A percentile compares a stretch with the other conserved stretches of the same genome.
phyloP scores from a whole-genome alignment of 1,140 invertebrate genomes.

The Augochlora pura region DNA sequence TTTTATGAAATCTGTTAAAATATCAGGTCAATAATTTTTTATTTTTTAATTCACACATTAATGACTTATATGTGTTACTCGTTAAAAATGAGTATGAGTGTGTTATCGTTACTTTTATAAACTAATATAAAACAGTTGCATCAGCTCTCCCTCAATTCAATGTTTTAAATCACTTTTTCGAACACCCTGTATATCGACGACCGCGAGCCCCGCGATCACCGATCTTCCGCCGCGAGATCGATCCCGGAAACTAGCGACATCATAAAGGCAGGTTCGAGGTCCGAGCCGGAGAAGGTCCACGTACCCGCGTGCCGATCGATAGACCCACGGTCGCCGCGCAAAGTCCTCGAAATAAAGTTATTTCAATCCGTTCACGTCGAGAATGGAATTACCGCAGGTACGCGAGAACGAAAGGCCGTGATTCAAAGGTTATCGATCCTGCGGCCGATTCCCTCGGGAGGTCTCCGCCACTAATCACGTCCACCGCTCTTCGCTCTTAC shows the following conservation, averaged over 20 bases:
- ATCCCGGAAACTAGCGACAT: neutral
- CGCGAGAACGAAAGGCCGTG: constrained; percentile 17
- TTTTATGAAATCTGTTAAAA: no score
- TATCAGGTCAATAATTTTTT: no score
- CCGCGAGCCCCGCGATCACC: neutral
- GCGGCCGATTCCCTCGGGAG: neutral
- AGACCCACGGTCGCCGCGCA: neutral
- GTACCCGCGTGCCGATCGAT: neutral
- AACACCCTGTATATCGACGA: no score
- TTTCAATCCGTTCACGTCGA: neutral
- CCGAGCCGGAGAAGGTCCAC: neutral
- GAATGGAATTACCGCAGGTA: neutral
- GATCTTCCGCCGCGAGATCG: neutral
- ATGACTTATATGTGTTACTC: no score
- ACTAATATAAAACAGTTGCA: no score
- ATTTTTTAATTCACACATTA: no score
- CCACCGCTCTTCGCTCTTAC: neutral
- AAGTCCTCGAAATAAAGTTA: constrained; percentile 15
- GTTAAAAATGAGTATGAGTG: no score
- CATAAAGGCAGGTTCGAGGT: neutral
- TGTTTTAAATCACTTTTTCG: no score
- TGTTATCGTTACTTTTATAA: no score
- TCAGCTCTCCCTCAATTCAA: no score
- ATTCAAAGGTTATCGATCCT: constrained; percentile 42
- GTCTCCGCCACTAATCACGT: constrained; percentile 25